Percentiles rank a stretch among this genome's conserved stretches.
Conservation (phyloP, 1,140 invertebrate genomes). For the Zophobas morio region DNA sequence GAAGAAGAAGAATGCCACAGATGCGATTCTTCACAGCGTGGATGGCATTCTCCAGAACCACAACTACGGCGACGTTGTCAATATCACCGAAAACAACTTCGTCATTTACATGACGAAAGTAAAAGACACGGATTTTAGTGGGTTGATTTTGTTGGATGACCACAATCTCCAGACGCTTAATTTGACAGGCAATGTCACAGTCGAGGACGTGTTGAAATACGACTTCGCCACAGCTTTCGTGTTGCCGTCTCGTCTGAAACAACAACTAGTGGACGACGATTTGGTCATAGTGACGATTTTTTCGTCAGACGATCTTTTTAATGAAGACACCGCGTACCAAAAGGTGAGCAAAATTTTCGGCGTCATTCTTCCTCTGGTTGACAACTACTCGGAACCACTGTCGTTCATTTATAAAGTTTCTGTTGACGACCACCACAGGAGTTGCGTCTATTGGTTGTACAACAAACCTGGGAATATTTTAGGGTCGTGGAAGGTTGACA, state of each 20-base stretch:
- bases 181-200: conserved; percentile 22
- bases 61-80: not conserved
- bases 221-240: conserved; percentile 51
- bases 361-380: conserved; percentile 50
- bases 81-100: conserved; percentile 47
- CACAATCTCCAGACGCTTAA: conserved; percentile 23
- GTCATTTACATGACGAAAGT: conserved; percentile 49
- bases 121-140: conserved; percentile 48
- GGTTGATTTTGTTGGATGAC: conserved; percentile 49
- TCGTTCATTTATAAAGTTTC: conserved; percentile 48
- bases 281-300: conserved; percentile 54
- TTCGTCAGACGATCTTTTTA: conserved; percentile 56
- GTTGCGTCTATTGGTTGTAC: conserved; percentile 57
- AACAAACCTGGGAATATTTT: conserved; percentile 6
- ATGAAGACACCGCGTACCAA: conserved; percentile 35
- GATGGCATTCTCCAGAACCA: conserved; percentile 44
- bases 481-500: conserved; percentile 56
- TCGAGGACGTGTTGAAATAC: conserved; percentile 27
- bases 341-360: conserved; percentile 57
- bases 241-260: conserved; percentile 43
- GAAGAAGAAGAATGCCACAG: conserved; percentile 52
- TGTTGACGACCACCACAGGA: conserved; percentile 29
- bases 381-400: conserved; percentile 40
- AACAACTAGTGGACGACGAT: conserved; percentile 46
- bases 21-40: conserved; percentile 55